phyloP scores from a whole-genome alignment of 2,888 invertebrate genomes.

The Campoletis raptor region DNA sequence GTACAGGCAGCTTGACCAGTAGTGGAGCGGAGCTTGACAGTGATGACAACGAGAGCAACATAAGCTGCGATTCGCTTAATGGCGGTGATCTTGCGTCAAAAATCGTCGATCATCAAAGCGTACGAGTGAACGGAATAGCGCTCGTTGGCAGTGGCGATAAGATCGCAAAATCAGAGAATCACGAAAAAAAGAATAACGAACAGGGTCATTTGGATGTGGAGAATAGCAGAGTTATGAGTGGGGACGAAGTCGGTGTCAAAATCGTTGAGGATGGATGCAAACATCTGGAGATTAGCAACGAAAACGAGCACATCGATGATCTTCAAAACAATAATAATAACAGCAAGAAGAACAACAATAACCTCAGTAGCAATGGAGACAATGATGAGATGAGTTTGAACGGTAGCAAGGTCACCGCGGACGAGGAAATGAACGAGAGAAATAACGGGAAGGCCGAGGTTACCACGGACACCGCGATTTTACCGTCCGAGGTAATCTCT shows the following conservation, averaged over 20 bases:
- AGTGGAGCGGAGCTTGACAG: conserved; percentile 89
- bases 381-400: conserved; percentile 71
- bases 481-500: conserved; percentile 50
- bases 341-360: conserved; percentile 59
- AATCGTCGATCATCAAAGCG: conserved; percentile 58
- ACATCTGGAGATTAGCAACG: conserved; percentile 31
- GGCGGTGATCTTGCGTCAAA: conserved; percentile 88
- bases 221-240: conserved; percentile 55
- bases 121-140: conserved; percentile 46
- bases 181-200: conserved; percentile 68
- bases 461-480: conserved; percentile 35
- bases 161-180: conserved; percentile 84
- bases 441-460: conserved; percentile 85
- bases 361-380: conserved; percentile 49
- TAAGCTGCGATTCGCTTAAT: conserved; percentile 94
- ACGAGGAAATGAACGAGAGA: conserved; percentile 84
- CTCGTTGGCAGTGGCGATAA: conserved; percentile 77
- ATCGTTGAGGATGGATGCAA: conserved; percentile 41
- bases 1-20: conserved; percentile 87
- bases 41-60: conserved; percentile 90
- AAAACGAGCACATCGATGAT: conserved; percentile 44
- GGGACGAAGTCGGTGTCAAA: conserved; percentile 46
- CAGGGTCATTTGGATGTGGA: conserved; percentile 71
- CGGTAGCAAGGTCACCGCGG: conserved; percentile 41
- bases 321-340: conserved; percentile 51